Percentiles rank a stretch among this genome's conserved stretches.
Conservation (phyloP, 2,888 invertebrate species). For the Hesperia comma region DNA sequence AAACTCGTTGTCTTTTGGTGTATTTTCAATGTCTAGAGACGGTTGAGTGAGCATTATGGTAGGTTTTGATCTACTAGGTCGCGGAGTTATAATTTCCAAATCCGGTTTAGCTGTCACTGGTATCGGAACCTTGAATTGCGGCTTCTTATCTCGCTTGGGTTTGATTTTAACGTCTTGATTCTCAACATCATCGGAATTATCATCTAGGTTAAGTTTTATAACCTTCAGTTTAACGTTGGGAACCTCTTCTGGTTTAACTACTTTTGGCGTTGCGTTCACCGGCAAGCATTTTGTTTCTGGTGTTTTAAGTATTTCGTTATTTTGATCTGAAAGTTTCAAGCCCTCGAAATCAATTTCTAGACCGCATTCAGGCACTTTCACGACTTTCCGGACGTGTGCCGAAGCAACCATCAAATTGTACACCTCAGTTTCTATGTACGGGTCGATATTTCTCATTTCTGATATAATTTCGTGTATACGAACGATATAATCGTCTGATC, state of each 20-base stretch:
- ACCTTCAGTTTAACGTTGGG: conserved; percentile 59
- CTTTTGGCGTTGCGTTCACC: conserved; percentile 42
- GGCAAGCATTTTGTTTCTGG: conserved; percentile 56
- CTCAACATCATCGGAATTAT: conserved; percentile 51
- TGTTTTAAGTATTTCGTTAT: conserved; percentile 49
- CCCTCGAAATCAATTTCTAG: conserved; percentile 58
- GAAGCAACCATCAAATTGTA: conserved; percentile 62
- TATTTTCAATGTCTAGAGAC: conserved; percentile 43
- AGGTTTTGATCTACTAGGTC: conserved; percentile 44
- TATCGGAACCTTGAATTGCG: conserved; percentile 67
- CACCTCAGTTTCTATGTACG: conserved; percentile 59
- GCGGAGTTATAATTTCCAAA: conserved; percentile 63
- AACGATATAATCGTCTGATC: conserved; percentile 58
- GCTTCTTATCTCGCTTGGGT: conserved; percentile 41
- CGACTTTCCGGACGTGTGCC: conserved; percentile 51
- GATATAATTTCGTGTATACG: conserved; percentile 61
- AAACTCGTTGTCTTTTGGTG: conserved; percentile 52
- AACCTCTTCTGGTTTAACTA: conserved; percentile 65
- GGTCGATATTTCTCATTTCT: conserved; percentile 45
- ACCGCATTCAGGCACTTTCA: conserved; percentile 37
- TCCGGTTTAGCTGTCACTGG: conserved; percentile 57
- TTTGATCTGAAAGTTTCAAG: conserved; percentile 51
- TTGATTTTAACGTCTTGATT: conserved; percentile 46
- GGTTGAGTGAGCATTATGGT: conserved; percentile 51
- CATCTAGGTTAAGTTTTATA: conserved; percentile 64